Base-by-base conservation (phyloP, 2,113 vertebrate genomes). In the Meriones unguiculatus region DNA sequence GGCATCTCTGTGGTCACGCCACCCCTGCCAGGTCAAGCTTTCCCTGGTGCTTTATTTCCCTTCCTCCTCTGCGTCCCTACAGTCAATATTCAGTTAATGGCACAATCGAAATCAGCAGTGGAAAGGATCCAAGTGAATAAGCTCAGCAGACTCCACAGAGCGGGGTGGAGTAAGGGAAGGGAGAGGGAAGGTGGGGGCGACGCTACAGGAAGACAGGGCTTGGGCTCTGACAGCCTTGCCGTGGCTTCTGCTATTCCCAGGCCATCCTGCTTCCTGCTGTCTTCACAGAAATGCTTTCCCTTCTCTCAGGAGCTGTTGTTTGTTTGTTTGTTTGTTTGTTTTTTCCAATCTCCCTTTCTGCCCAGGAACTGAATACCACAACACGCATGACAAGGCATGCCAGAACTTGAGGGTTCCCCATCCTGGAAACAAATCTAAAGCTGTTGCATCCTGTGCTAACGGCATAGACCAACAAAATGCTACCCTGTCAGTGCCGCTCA, bases 91-190 rank as follows among this genome's bases (percentile, higher is more conserved):
- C 97, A 86, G 50, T 91, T 88, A 92, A 96, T 4, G 85, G 86
- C 95, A 92, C 87, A 69, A 82, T 90, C 97, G 91, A 97, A 97
- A 96, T 73, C 67, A 73, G 89, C 6, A 72, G 1, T 62, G 93
- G 97, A 98, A 98, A 96, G 93, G 97, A 95, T 85, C 89, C 92
- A 93, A 96, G 90, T 90, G 96, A 98, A 97, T 25, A 30, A 98
- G 76, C 84, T 93, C 80, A 98, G 95, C 92, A 78, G 87, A 41
- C n/a, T 32, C 67, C n/a, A 92, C 73, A 97, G 97, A 97, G 28
- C 22, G 62, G 80, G 14, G 0, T 0, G 0, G 11, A 17, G 0
- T 76, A 91, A 76, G 35, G 14, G 80, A 0, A 11, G 14, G 32
- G 8, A 28, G 35, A 70, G 14, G 52, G 46, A 80, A 91, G 77